Evolutionary conservation across 2,888 invertebrate species (phyloP).

Genomic region (Tiphia femorata): DNA sequence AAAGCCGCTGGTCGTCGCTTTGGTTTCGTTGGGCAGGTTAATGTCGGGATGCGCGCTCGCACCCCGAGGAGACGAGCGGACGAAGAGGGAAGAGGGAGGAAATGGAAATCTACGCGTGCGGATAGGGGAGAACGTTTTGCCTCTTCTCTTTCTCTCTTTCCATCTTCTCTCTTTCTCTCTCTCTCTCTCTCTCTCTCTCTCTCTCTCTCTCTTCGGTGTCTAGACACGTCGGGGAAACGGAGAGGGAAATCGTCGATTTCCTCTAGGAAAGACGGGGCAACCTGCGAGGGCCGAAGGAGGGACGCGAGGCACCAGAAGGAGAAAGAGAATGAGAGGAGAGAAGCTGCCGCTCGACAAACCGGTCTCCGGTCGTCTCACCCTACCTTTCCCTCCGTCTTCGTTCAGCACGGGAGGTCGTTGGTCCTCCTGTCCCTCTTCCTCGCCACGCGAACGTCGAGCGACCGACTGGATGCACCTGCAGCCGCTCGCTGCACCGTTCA

Average conservation of each 20-base stretch:
- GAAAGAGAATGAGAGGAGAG: slow-evolving; percentile 9
- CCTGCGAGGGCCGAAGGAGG: neutral
- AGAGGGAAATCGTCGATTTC: neutral
- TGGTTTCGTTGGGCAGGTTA: too few species aligned
- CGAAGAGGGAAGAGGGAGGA: slow-evolving; percentile 18
- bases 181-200: neutral
- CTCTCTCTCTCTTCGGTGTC: neutral
- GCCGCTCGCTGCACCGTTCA: slow-evolving; percentile 41
- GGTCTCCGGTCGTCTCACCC: slow-evolving; percentile 42
- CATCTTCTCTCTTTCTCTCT: too few species aligned
- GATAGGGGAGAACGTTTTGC: neutral
- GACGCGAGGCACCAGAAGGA: neutral
- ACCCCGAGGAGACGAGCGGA: neutral
- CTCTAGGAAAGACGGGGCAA: neutral
- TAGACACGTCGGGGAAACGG: neutral
- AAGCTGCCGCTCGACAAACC: slow-evolving; percentile 43
- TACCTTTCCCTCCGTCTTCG: slow-evolving; percentile 31
- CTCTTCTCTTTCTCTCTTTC: neutral
- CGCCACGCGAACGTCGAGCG: slow-evolving; percentile 67
- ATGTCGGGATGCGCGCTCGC: neutral
- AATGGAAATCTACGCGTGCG: slow-evolving; percentile 1
- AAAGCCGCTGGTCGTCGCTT: slow-evolving; percentile 16
- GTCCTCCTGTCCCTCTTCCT: slow-evolving; percentile 37
- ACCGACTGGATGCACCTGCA: slow-evolving; percentile 64
- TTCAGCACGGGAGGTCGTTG: slow-evolving; percentile 14